Base-by-base conservation (phyloP, 2,888 invertebrate genomes). In the Melieria omissa region DNA sequence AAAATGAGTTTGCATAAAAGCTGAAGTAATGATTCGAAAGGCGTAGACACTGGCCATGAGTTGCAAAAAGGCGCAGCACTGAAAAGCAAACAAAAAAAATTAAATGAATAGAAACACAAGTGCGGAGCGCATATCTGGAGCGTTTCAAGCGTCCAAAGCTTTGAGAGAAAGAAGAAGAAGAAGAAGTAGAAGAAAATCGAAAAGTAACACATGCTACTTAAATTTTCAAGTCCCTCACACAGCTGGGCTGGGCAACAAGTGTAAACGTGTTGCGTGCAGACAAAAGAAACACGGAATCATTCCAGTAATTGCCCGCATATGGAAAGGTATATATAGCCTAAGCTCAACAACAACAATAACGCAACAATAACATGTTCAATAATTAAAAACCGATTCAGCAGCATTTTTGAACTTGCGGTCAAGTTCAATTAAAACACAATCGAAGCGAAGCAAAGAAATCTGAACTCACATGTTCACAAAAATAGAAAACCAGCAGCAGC, bases 341-440 rank as follows among this genome's bases (percentile, higher is more conserved):
- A 55, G 41, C 42, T 52, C 14, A 64, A 10, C 12, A 46, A 8
- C 49, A 16, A 54, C 10, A 47, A 42, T 52, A 14, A 58, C 29
- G 8, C 41, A 61, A 52, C 41, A 45, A 47, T 3, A 45, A 47
- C 29, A 72, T 42, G 45, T 47, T 60, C 60, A 72, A 69, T 65
- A 61, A 68, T 72, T 72, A 72, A 71, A 72, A 68, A 54, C 14
- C 58, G 61, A 65, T 72, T 69, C 46, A 57, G 60, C n/a, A 55
- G 52, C 47, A n/a, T 52, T 55, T 57, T 65, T 65, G 55, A 69
- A 69, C 68, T 58, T 44, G 55, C 69, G 72, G 72, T 72, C 72
- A 72, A 72, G 72, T 72, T 72, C 72, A 72, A 65, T 62, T 42
- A 55, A 42, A 70, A 57, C 29, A 46, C 57, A 67, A 67, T 42